Evolutionary conservation across 2,888 invertebrate species (phyloP), one percentile per base, ranked within the genome.

Genomic region (Himalopsyche japonica): DNA sequence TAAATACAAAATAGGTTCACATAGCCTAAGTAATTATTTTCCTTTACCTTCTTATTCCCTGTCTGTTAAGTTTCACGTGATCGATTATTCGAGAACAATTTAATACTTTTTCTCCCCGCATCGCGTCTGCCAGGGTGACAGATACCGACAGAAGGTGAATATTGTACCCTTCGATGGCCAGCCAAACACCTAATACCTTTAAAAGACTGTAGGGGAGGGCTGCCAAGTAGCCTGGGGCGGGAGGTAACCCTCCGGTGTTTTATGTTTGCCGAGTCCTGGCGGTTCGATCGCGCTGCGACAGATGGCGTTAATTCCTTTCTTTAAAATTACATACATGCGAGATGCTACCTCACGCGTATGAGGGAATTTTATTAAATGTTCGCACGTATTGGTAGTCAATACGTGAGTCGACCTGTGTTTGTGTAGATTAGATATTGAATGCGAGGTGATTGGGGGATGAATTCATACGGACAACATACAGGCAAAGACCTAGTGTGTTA

Each of bases 301-400:
- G 86, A 86, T 86, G 86, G 86, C 82, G 86, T 82, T 86, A 86
- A 86, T 86, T 86, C 86, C 86, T 86, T 86, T 86, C 86, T 86
- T 86, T 86, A 85, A 86, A 86, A 86, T 82, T 86, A 81, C 83
- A 86, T 82, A 86, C 83, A 85, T 85, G 86, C 82, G 84, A 76
- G 76, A 57, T 57, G 57, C 57, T 30, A 78, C 82, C 79, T n/a
- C 79, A 30, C 27, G 49, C 49, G 49, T 82, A 80, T 30, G 64
- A 79, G 86, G 84, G 86, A 64, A 84, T 86, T 82, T 86, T 84
- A 84, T 86, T 84, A 81, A 81, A 79, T 32, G 76, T 43, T 7
- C 15, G 30, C n/a, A 0, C 78, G 82, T 78, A 49, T 81, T 15
- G 76, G 82, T 49, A 37, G 27, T 5, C 37, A 57, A 57, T 79